Evolutionary conservation across 2,888 invertebrate genomes (phyloP).

Genomic region (Epicampocera succincta): DNA sequence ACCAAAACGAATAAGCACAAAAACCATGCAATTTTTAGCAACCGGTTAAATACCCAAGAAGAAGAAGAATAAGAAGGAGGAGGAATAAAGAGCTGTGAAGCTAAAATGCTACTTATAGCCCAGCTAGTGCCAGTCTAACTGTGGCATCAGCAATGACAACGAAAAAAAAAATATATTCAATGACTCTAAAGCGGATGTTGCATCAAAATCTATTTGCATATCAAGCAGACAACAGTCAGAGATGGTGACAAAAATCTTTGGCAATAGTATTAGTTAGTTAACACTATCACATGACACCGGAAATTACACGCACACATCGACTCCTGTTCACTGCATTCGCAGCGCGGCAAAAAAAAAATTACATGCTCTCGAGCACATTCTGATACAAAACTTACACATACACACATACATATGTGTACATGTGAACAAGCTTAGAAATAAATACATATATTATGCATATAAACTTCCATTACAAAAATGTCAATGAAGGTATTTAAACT

Average conservation of each 20-base stretch:
- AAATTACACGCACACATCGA: conserved; percentile 7
- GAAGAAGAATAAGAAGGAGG: too few species aligned
- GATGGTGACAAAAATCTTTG: conserved; percentile 63
- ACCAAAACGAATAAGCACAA: not conserved
- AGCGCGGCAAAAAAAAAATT: not conserved
- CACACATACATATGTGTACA: not conserved
- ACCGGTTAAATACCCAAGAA: not conserved
- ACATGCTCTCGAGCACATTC: not conserved
- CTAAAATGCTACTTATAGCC: conserved; percentile 1
- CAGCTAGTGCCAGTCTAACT: not conserved
- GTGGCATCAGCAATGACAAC: conserved; percentile 16
- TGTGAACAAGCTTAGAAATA: not conserved
- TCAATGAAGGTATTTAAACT: conserved; percentile 17
- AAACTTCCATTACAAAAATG: conserved; percentile 31
- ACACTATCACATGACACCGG: conserved; percentile 14
- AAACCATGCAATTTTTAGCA: not conserved
- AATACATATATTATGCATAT: conserved; percentile 26
- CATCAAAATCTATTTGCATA: conserved; percentile 67
- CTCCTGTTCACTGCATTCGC: not conserved
- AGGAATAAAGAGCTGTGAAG: too few species aligned
- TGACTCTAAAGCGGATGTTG: conserved; percentile 65
- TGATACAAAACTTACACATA: not conserved
- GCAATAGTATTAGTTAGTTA: conserved; percentile 62
- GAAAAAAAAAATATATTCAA: conserved; percentile 39
- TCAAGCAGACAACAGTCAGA: conserved; percentile 57